Evolutionary conservation across 92 coral and sea anemone species (phyloP).

Genomic region (Plumapathes pennacea): DNA sequence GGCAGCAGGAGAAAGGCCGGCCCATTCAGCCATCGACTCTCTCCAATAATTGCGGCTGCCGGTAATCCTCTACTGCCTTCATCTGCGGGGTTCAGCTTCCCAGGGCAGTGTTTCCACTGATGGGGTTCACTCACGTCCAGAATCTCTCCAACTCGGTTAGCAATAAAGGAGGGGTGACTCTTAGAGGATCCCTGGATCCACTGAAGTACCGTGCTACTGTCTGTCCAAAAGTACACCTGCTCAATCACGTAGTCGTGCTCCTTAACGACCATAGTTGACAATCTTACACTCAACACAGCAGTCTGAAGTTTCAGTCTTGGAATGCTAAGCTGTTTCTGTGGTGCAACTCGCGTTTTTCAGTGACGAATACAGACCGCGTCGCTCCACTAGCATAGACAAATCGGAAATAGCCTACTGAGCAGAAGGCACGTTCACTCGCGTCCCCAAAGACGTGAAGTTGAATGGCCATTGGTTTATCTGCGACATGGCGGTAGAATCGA

Average conservation of each 20-base stretch:
- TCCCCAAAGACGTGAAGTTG: conserved; percentile 57
- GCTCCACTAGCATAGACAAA: conserved; percentile 30
- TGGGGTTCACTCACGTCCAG: conserved; percentile 9
- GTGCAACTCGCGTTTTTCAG: conserved; percentile 50
- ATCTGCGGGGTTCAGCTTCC: conserved; percentile 25
- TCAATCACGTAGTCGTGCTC: conserved; percentile 35
- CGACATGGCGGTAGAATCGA: conserved; percentile 25
- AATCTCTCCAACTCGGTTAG: conserved; percentile 11
- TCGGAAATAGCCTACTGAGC: conserved; percentile 34
- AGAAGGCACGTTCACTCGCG: conserved; percentile 41
- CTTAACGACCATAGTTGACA: conserved; percentile 16
- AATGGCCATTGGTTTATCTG: not conserved
- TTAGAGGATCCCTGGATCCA: conserved; percentile 27
- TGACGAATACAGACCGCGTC: conserved; percentile 14
- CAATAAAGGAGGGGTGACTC: conserved; percentile 25
- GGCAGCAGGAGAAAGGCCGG: conserved; percentile 31
- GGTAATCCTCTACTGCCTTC: conserved; percentile 40
- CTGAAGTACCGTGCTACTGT: conserved; percentile 45
- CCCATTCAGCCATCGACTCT: conserved; percentile 51
- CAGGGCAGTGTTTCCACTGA: conserved; percentile 29
- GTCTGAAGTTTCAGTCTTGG: conserved; percentile 48
- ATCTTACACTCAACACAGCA: conserved; percentile 29
- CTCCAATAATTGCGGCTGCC: conserved; percentile 2
- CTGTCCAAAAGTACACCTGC: conserved; percentile 29
- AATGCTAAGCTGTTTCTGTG: conserved; percentile 37